Evolutionary conservation across 2,888 invertebrate species (phyloP), one percentile per base, ranked within the genome.

Genomic region (Lasioglossum calceatum): DNA sequence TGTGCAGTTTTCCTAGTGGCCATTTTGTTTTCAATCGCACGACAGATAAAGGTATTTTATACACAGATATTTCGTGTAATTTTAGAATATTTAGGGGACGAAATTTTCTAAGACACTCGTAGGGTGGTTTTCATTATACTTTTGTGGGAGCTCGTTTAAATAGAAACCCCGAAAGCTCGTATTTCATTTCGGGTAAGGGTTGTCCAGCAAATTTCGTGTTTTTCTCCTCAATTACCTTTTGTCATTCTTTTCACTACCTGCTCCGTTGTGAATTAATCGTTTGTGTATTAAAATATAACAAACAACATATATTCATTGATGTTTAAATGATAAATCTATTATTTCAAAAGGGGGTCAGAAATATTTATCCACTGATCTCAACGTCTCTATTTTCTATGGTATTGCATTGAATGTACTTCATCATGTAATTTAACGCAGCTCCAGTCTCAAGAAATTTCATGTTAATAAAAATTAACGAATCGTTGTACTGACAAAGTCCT

Each of bases 11-110:
- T 87, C 79, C 84, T 90, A 93, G 94, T 94, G 91, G 94, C 95
- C 95, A 95, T 95, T 94, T 95, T 95, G 95, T 94, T 94, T 93
- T 93, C 93, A 86, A 92, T 92, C 83, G 87, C 90, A 92, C 92
- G 93, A 91, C 93, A 92, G 92, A 94, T 92, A 90, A 94, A 95
- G 95, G 95, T 95, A 95, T 94, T 94, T 92, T 90, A 91, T 88
- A 92, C 91, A 93, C 88, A 91, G 84, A 90, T 94, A 91, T 92
- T 93, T 92, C 88, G 91, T 79, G 90, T 93, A 92, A 91, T 89
- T 89, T 88, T 92, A 93, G 83, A 81, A 82, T 88, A 87, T 86
- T 90, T 91, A 89, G 77, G 79, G 50, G 83, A 80, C 61, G 58
- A 76, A 75, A 72, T 84, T 73, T 54, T 70, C 77, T 70, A 39